These are phyloP conservation scores for Lutjanus campechanus DNA, from an alignment of 2,797 vertebrate genomes.

Conservation along the genomic window DNA sequence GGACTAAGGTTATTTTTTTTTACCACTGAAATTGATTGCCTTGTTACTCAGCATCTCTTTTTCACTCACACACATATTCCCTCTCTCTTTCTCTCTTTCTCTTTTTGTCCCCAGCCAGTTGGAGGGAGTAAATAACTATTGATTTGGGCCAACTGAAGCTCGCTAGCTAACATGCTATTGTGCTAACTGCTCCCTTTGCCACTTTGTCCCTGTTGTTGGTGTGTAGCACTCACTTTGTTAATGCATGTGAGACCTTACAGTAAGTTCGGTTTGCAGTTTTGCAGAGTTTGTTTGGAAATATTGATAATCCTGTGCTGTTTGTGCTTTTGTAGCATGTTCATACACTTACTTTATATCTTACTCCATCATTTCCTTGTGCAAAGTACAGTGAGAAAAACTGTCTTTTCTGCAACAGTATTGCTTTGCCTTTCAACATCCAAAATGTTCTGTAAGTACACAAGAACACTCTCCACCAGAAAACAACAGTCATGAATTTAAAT, in stretches of 20 bases:
- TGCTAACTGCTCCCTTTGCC: constrained; percentile 69
- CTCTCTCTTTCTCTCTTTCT: constrained; percentile 24
- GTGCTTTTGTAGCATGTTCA: not conserved
- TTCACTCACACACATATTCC: constrained; percentile 59
- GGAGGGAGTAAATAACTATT: constrained; percentile 82
- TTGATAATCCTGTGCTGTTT: constrained; percentile 6
- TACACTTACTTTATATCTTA: constrained; percentile 7
- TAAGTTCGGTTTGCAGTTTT: constrained; percentile 35
- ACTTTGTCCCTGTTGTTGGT: constrained; percentile 38
- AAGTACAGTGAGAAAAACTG: not conserved
- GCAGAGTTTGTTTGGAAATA: constrained; percentile 35
- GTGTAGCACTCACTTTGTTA: constrained; percentile 32
- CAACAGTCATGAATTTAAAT: not conserved
- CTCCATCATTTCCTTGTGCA: not conserved
- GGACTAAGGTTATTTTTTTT: constrained; percentile 50
- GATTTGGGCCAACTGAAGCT: constrained; percentile 72
- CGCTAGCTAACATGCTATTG: constrained; percentile 64
- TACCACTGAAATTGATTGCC: constrained; percentile 76
- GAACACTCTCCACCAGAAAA: constrained; percentile 3
- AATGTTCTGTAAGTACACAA: not conserved
- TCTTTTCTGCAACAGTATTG: not conserved
- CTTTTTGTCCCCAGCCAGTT: constrained; percentile 66
- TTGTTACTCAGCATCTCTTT: constrained; percentile 75
- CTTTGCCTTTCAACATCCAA: not conserved
- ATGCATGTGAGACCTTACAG: constrained; percentile 30